phyloP scores from a whole-genome alignment of 1,140 invertebrate genomes.

The Drosophila nigrodunni region DNA sequence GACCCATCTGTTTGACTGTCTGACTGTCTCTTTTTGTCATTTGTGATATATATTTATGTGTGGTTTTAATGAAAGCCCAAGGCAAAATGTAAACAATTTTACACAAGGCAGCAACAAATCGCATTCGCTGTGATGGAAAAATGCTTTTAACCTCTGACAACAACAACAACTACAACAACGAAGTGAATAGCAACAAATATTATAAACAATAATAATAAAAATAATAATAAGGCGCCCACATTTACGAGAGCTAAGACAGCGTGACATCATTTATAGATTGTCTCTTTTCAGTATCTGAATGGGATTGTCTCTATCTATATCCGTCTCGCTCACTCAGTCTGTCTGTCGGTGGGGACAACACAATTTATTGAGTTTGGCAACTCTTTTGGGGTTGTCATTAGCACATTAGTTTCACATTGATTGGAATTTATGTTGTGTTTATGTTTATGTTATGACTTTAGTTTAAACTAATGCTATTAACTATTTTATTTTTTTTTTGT shows the following conservation, averaged over 20 bases:
- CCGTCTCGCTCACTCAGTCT: conserved; percentile 2
- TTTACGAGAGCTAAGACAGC: conserved; percentile 59
- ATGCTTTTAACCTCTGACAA: conserved; percentile 66
- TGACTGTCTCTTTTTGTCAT: conserved; percentile 47
- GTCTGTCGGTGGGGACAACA: background rate
- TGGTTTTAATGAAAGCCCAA: conserved; percentile 64
- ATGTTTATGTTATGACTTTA: conserved; percentile 58
- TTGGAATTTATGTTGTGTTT: conserved; percentile 77
- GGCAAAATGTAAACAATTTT: conserved; percentile 71
- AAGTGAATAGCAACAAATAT: background rate
- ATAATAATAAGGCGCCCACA: conserved; percentile 48
- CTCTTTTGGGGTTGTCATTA: conserved; percentile 49
- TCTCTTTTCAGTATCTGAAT: conserved; percentile 13
- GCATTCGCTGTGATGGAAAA: conserved; percentile 57
- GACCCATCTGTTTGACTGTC: conserved; percentile 15
- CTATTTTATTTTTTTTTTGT: conserved; percentile 4
- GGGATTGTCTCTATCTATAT: background rate
- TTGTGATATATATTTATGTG: conserved; percentile 61
- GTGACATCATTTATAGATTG: conserved; percentile 71
- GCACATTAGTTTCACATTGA: conserved; percentile 58
- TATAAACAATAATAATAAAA: conserved; percentile 21
- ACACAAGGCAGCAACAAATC: conserved; percentile 26
- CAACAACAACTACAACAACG: conserved; percentile 11
- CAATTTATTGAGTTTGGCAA: conserved; percentile 55
- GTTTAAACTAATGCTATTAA: conserved; percentile 59